These are phyloP conservation scores for Trichopria drosophilae DNA, from an alignment of 2,888 invertebrate species.

Conservation along the genomic window DNA sequence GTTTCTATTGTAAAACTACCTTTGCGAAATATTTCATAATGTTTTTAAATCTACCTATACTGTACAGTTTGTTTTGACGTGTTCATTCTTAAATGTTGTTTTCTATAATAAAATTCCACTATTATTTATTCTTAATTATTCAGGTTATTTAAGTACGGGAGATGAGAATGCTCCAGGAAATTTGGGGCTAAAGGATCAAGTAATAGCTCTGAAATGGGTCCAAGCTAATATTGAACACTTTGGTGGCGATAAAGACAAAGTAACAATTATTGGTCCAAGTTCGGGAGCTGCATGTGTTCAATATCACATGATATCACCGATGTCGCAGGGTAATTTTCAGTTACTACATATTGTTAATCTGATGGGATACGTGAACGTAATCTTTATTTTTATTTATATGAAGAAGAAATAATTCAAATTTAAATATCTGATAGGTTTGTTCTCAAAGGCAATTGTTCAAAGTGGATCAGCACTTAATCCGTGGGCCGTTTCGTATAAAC, in stretches of 20 bases:
- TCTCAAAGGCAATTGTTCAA: conserved; percentile 47
- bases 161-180: conserved; percentile 51
- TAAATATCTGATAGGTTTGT: conserved; percentile 42
- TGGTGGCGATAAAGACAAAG: conserved; percentile 47
- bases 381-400: neutral
- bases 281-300: conserved; percentile 47
- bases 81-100: no score
- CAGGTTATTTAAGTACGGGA: conserved; percentile 50
- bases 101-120: no score
- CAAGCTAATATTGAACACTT: conserved; percentile 50
- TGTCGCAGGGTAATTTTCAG: conserved; percentile 45
- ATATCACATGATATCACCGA: conserved; percentile 51
- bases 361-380: neutral
- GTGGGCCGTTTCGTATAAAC: conserved; percentile 44
- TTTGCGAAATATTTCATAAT: neutral
- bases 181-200: conserved; percentile 51
- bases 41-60: no score
- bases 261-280: conserved; percentile 49
- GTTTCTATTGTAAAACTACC: neutral
- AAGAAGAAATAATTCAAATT: neutral
- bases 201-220: conserved; percentile 50
- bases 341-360: neutral
- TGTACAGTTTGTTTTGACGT: no score
- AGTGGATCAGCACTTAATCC: conserved; percentile 47
- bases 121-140: neutral